Conservation (phyloP, 2,888 invertebrate species). For the Parascotia fuliginaria region DNA sequence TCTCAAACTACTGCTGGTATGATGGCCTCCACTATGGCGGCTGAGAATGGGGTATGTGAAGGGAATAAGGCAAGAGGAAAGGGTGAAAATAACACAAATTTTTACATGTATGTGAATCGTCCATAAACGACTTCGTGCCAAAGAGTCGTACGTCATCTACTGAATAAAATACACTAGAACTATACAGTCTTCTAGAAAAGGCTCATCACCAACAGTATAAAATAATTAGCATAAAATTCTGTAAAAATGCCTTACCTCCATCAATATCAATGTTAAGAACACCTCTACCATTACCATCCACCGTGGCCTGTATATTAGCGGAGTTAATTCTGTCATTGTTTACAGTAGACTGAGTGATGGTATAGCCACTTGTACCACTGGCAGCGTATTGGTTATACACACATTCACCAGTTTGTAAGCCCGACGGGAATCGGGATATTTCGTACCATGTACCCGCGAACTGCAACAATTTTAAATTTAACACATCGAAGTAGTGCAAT, state of each 20-base stretch:
- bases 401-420: conserved; percentile 67
- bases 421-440: conserved; percentile 69
- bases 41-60: no score
- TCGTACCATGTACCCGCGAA: conserved; percentile 74
- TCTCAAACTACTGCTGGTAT: no score
- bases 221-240: no score
- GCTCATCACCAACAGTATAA: no score
- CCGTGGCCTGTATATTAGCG: conserved; percentile 44
- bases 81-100: no score
- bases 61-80: no score
- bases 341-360: conserved; percentile 55
- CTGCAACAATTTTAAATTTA: conserved; percentile 43
- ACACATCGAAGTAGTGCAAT: background rate
- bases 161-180: no score
- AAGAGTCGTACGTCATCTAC: no score
- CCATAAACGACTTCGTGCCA: no score
- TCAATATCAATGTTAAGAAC: conserved; percentile 50
- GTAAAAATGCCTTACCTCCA: conserved; percentile 43
- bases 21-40: no score
- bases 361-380: conserved; percentile 36
- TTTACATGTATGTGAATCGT: no score
- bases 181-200: no score
- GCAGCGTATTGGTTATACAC: conserved; percentile 40
- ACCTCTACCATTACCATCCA: conserved; percentile 53
- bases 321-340: conserved; percentile 58